Evolutionary conservation across 2,888 invertebrate genomes (phyloP), one percentile per base, ranked within the genome.

Genomic region (Phorcus lineatus): DNA sequence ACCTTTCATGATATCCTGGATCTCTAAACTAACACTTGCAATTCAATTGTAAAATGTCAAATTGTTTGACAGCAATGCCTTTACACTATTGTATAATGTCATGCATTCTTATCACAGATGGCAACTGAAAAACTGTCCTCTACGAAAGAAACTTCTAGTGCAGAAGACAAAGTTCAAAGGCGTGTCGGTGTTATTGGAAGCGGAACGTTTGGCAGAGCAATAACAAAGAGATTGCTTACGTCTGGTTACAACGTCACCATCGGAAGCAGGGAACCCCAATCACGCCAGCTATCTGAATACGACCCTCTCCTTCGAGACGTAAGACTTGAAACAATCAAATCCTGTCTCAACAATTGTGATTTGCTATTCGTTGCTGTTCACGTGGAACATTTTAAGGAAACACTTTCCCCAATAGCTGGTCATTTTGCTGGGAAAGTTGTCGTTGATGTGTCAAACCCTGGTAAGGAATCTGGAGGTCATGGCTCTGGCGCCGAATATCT

Each of bases 171-270:
- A 22, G 17, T 24, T 13, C 28, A 11, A 24, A 62, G 17, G 62
- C 24, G 62, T 19, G 80, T 90, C 11, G 89, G 90, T 1, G 86
- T 91, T 3, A 85, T 91, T 22, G 91, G 91, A 0, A 90, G 90
- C 0, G 91, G 91, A 11, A 87, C 90, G 55, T 91, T 86, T 78
- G 90, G 88, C 19, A 75, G 86, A 9, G 89, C 90, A 0, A 77
- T 91, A 17, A 87, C 89, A 17, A 88, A 85, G 74, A 82, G 90
- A 36, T 83, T 91, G 11, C 78, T 84, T 53, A 82, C 80, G 28
- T 85, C 87, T 74, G 91, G 91, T 57, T 90, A 88, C 86, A 85
- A 88, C 77, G 89, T 90, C 74, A 82, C 85, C n/a, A 80, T 91
- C 16, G 91, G 90, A 9, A 91, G 90, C 80, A 82, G 91, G 40